Base-by-base conservation (phyloP, 2,888 invertebrate species). In the Aspidiotus rigidus region DNA sequence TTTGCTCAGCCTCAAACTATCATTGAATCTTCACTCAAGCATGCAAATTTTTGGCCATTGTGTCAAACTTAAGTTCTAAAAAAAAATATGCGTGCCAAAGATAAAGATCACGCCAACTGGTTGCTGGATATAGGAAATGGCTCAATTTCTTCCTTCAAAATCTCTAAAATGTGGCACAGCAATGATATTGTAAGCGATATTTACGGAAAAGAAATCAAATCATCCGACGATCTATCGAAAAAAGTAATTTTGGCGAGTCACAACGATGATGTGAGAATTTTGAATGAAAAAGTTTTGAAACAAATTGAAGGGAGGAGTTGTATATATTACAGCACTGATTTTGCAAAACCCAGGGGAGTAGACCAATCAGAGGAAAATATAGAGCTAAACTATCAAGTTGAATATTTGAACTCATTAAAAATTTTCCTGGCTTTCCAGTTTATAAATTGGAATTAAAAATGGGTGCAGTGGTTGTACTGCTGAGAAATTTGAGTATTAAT, bases 81-180 rank as follows among this genome's bases (percentile, higher is more conserved):
- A 39, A 70, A 62, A 70, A 71, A 71, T n/a, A n/a, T n/a, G n/a
- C n/a, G n/a, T n/a, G n/a, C n/a, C n/a, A n/a, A n/a, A n/a, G n/a
- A n/a, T n/a, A 40, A 59, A 70, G 60, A 42, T 70, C 54, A 66
- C 70, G 53, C 63, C 62, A 28, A 49, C 16, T 42, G 64, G 69
- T 55, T 71, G 49, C 57, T 71, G 16, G 40, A 71, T 55, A 64
- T 71, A 17, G 71, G 69, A 7, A 63, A 71, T 69, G 67, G 54
- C 39, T 7, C 9, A 17, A 60, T 60, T 17, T 9, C 16, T 28
- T 10, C 10, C 16, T 16, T 60, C 7, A 7, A 7, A n/a, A 60
- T 60, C 16, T 9, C 17, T 8, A 28, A 9, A 10, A 9, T 10
- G 39, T 39, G 39, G 39, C 9, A 17, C 7, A 10, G 17, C 8